A percentile compares a stretch with the other conserved stretches of the same genome.
phyloP scores from a whole-genome alignment of 2,797 vertebrate genomes.

The Geotrypetes seraphini region DNA sequence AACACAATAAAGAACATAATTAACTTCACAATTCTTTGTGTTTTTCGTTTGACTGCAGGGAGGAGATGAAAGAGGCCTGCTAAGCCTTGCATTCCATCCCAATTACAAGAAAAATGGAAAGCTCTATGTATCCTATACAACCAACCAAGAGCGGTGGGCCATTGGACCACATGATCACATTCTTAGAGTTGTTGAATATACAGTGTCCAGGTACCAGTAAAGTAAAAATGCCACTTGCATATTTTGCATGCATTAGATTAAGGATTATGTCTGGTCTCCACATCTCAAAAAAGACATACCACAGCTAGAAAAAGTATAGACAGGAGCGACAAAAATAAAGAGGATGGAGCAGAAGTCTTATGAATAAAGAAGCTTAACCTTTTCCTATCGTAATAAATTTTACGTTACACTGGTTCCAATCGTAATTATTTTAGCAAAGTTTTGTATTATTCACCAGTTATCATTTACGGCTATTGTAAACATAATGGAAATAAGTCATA shows the following conservation, averaged over 20 bases:
- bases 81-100: slow-evolving; percentile 99
- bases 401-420: too few relatives aligned
- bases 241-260: too few relatives aligned
- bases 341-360: too few relatives aligned
- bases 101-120: slow-evolving; percentile 99
- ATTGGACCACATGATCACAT: slow-evolving; percentile 97
- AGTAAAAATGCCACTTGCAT: background rate
- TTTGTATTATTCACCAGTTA: too few relatives aligned
- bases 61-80: slow-evolving; percentile 98
- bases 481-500: too few relatives aligned
- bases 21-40: slow-evolving; percentile 97
- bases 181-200: slow-evolving; percentile 95
- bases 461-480: too few relatives aligned
- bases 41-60: slow-evolving; percentile 97
- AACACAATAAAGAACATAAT: slow-evolving; percentile 83
- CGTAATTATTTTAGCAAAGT: too few relatives aligned
- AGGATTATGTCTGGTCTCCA: slow-evolving; percentile 1
- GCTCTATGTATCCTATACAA: slow-evolving; percentile 97
- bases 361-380: too few relatives aligned
- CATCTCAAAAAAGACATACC: too few relatives aligned
- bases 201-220: slow-evolving; percentile 78
- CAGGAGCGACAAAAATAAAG: too few relatives aligned
- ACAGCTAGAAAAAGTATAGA: too few relatives aligned
- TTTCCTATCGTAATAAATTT: too few relatives aligned
- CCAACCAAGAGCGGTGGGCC: slow-evolving; percentile 97